These are phyloP conservation scores for Aphelocoma californica DNA, from an alignment of 2,797 vertebrate species.

Conservation along the genomic window DNA sequence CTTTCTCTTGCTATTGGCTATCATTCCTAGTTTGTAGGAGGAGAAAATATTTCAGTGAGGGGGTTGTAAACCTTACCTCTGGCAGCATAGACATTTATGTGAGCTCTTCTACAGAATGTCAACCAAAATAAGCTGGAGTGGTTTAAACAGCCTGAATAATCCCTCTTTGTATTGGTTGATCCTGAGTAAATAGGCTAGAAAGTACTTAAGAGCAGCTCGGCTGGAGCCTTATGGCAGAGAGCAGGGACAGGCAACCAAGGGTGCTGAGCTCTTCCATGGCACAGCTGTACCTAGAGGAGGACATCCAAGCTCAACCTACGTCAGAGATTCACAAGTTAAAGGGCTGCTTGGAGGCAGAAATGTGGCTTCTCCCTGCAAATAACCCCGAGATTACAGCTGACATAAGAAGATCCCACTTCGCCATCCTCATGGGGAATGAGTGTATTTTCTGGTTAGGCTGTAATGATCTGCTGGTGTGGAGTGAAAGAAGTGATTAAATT, in stretches of 20 bases:
- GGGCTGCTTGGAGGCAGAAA: neutral
- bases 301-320: neutral
- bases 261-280: neutral
- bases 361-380: neutral
- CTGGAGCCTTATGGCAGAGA: neutral
- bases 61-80: neutral
- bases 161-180: neutral
- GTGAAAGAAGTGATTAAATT: neutral
- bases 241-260: neutral
- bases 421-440: fast-evolving
- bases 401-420: neutral
- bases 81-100: neutral
- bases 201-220: constrained; percentile 23
- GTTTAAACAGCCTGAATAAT: constrained; percentile 30
- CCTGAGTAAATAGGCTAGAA: constrained; percentile 35
- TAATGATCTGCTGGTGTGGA: neutral
- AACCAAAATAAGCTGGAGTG: neutral
- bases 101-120: neutral
- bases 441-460: neutral
- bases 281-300: neutral
- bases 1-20: neutral
- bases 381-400: fast-evolving
- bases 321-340: neutral
- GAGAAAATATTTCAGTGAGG: neutral
- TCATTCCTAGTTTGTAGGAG: neutral